These are phyloP conservation scores for Styela plicata DNA, from an alignment of 23 tunicate genomes.

Conservation along the genomic window DNA sequence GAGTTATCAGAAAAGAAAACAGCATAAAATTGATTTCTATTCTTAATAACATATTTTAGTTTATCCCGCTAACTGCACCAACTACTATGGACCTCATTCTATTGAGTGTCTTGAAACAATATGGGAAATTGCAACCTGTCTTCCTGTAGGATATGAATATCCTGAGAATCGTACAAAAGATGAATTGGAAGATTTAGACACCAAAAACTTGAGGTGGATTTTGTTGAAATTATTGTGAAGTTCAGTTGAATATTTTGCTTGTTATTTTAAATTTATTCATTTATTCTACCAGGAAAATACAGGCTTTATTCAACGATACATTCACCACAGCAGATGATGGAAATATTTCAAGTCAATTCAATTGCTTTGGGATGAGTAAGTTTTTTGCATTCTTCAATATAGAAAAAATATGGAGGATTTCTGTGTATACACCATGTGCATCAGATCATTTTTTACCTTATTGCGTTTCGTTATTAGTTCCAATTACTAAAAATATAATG, in stretches of 20 bases:
- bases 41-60: not conserved
- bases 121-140: conserved; percentile 4
- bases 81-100: conserved; percentile 17
- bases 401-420: too few species aligned
- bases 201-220: conserved; percentile 16
- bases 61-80: conserved; percentile 7
- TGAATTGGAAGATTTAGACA: not conserved
- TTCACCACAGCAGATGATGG: not conserved
- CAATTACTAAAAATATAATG: too few species aligned
- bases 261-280: not conserved
- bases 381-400: not conserved
- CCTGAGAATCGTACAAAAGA: not conserved
- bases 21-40: not conserved
- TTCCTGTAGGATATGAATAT: not conserved
- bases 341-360: not conserved
- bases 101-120: conserved; percentile 14
- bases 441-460: too few species aligned
- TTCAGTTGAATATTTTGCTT: too few species aligned
- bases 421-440: too few species aligned
- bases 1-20: too few species aligned
- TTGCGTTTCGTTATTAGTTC: too few species aligned
- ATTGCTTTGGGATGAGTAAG: conserved; percentile 9
- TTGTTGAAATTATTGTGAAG: too few species aligned
- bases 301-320: not conserved
- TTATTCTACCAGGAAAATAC: not conserved